Evolutionary conservation across 2,888 invertebrate genomes (phyloP), one percentile per base, ranked within the genome.

Genomic region (Eueremaeus valkanovi): DNA sequence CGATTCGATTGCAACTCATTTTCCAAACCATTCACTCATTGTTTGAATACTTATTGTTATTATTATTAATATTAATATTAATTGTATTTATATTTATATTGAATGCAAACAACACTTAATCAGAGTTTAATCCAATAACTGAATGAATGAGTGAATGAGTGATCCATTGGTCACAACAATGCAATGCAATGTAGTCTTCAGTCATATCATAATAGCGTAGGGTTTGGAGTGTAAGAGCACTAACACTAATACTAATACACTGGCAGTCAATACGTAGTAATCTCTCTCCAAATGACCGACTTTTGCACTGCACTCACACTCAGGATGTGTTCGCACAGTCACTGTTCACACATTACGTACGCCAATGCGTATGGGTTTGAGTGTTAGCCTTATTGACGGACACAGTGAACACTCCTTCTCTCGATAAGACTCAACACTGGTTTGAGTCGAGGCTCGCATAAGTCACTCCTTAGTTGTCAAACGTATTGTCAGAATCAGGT

Each of bases 231-330:
- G n/a, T n/a, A n/a, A n/a, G n/a, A n/a, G n/a, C n/a, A n/a, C n/a
- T n/a, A n/a, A n/a, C n/a, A n/a, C n/a, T n/a, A n/a, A n/a, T n/a
- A n/a, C n/a, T n/a, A n/a, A n/a, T n/a, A n/a, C n/a, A n/a, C n/a
- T n/a, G n/a, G n/a, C n/a, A n/a, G n/a, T n/a, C 49, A 49, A 61
- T 61, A 61, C 58, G 58, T 61, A 61, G 49, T 61, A n/a, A n/a
- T 31, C 11, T 61, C 58, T 31, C 29, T 61, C 58, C 58, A 61
- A 61, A 31, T 61, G 58, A 61, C 58, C 58, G 58, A 61, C 58
- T 61, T 61, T 61, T 61, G 16, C 51, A 51, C 51, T 51, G 5
- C 36, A 36, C n/a, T n/a, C 55, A 55, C 8, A 55, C 21, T 55
- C 58, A 61, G 58, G 58, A 61, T 61, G 31, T 51, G 51, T 51